phyloP scores from a whole-genome alignment of 2,113 vertebrate genomes.

The Arizona elegans region DNA sequence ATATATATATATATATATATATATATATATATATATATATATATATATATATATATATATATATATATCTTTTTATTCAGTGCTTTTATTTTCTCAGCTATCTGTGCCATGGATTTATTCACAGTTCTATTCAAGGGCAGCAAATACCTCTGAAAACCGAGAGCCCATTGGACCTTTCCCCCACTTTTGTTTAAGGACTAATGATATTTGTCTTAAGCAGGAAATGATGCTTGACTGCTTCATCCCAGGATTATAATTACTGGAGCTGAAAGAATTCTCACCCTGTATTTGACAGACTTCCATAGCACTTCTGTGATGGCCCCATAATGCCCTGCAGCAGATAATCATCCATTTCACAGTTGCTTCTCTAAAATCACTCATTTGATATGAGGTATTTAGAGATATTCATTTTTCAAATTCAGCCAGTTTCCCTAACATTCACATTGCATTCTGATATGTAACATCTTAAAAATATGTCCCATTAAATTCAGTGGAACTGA shows the following conservation, averaged over 20 bases:
- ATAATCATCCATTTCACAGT: constrained; percentile 55
- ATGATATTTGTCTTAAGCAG: constrained; percentile 64
- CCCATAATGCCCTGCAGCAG: constrained; percentile 54
- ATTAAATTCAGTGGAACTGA: neutral
- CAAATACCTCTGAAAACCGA: constrained; percentile 22
- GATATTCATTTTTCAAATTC: neutral
- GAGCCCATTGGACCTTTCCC: constrained; percentile 5
- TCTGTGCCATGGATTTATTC: constrained; percentile 55
- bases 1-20: constrained; percentile 69
- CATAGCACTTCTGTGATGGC: constrained; percentile 54
- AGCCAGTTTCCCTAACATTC: neutral
- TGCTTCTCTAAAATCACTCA: constrained; percentile 50
- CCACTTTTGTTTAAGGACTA: constrained; percentile 48
- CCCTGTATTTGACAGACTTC: constrained; percentile 59
- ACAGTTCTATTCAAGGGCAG: constrained; percentile 55
- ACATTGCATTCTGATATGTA: neutral
- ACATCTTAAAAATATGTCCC: neutral
- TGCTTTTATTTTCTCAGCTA: constrained; percentile 53
- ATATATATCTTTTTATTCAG: constrained; percentile 73
- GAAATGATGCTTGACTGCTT: constrained; percentile 69
- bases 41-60: constrained; percentile 71
- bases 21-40: constrained; percentile 72
- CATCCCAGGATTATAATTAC: constrained; percentile 61
- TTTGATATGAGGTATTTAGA: constrained; percentile 27
- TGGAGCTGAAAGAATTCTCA: constrained; percentile 62